Base-by-base conservation (phyloP, 2,888 invertebrate species). In the Isotomurus palustris region DNA sequence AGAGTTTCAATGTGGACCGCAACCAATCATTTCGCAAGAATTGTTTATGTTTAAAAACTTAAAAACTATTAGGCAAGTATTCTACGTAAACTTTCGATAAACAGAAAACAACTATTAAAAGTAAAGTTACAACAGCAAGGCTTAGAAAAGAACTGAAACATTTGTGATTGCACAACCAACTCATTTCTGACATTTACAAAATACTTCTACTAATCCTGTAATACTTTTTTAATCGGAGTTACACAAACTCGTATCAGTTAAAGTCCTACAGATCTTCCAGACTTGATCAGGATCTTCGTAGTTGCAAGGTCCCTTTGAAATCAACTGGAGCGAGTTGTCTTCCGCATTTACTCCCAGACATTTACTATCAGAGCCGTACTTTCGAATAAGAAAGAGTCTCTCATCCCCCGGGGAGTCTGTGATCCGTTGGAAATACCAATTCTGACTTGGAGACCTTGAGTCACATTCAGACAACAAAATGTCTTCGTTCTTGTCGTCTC, bases 251-350 rank as follows among this genome's bases (percentile, higher is more conserved):
- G 56, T n/a, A 21, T 53, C 41, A 1, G 47, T 5, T 2, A 55
- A 25, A 35, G 57, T 56, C 50, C 65, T 63, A 32, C 67, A 67
- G 40, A 67, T 59, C 52, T 58, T 51, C 67, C 67, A 67, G 35
- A 47, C 50, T 22, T 67, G 67, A 22, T 58, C 61, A 17, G 54
- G 27, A 35, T 67, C 63, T 10, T 55, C 52, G 12, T 28, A n/a
- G 27, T 67, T 44, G 32, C 63, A 63, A n/a, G n/a, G n/a, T n/a
- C n/a, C n/a, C n/a, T n/a, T n/a, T 12, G 50, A 14, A 24, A 48
- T 62, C 21, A 27, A 12, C 14, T 45, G 8, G 22, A 43, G 24
- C 4, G 43, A 4, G 21, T 14, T 3, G 3, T 17, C 8, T 6
- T 44, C 45, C 14, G 32, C 8, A 32, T 10, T 10, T 8, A 32